Conservation (phyloP, 1,140 invertebrate genomes). For the Drosophila subobscura region DNA sequence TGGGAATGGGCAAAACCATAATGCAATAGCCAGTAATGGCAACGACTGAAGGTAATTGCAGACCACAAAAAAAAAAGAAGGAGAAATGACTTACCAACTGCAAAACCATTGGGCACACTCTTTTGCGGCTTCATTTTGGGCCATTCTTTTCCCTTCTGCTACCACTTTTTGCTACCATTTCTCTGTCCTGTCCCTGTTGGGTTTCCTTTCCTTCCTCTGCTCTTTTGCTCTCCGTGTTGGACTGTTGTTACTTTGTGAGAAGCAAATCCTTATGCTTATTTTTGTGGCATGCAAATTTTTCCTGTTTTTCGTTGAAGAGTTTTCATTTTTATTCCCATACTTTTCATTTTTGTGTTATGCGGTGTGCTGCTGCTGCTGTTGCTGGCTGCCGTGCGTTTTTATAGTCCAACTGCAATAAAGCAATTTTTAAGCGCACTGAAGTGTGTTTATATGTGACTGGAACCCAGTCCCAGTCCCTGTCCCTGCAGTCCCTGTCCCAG, state of each 20-base stretch:
- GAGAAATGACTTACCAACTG: slow-evolving; percentile 23
- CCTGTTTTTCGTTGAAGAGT: slow-evolving; percentile 60
- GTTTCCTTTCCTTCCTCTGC: slow-evolving; percentile 20
- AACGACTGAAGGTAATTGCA: slow-evolving; percentile 62
- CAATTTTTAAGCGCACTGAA: slow-evolving; percentile 82
- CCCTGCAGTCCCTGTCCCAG: neutral
- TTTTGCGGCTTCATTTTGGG: slow-evolving; percentile 48
- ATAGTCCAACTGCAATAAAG: slow-evolving; percentile 81
- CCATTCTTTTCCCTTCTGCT: slow-evolving; percentile 46
- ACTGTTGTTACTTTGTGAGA: slow-evolving; percentile 43
- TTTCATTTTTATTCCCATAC: slow-evolving; percentile 44
- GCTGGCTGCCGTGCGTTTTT: slow-evolving; percentile 73
- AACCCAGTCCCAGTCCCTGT: slow-evolving; percentile 6
- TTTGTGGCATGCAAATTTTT: slow-evolving; percentile 80
- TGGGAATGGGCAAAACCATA: slow-evolving; percentile 33
- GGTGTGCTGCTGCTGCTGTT: slow-evolving; percentile 28
- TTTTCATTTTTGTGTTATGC: slow-evolving; percentile 20
- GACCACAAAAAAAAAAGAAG: slow-evolving; percentile 11
- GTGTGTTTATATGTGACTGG: slow-evolving; percentile 81
- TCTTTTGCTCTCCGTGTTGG: slow-evolving; percentile 11
- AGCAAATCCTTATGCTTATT: slow-evolving; percentile 76
- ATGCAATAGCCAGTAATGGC: slow-evolving; percentile 57
- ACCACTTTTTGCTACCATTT: no score
- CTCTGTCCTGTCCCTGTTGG: neutral
- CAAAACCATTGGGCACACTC: slow-evolving; percentile 61